phyloP scores from a whole-genome alignment of 2,113 vertebrate species.

The Lepus timidus region DNA sequence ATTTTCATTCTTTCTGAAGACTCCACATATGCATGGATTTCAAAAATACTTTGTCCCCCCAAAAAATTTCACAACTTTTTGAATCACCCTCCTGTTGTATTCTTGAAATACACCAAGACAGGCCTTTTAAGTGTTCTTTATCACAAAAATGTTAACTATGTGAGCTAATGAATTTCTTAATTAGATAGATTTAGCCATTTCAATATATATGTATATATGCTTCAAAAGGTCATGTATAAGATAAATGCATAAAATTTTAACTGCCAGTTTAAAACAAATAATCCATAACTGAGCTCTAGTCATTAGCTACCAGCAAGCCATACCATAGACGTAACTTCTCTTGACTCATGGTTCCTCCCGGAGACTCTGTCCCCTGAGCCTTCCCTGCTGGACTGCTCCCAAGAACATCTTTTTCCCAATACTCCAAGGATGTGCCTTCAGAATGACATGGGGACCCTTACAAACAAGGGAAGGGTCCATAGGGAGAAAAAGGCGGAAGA shows the following conservation, averaged over 20 bases:
- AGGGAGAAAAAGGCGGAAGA: conserved; percentile 56
- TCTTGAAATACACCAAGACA: not conserved
- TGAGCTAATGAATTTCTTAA: not conserved
- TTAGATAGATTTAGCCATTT: not conserved
- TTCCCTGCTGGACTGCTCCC: conserved; percentile 68
- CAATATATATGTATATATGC: not conserved
- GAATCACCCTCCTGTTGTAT: no score
- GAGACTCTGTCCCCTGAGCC: conserved; percentile 61
- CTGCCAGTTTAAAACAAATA: conserved; percentile 36
- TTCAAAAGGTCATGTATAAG: not conserved
- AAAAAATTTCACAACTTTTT: no score
- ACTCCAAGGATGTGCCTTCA: conserved; percentile 65
- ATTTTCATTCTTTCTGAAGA: no score
- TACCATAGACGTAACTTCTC: conserved; percentile 18
- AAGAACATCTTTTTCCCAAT: conserved; percentile 64
- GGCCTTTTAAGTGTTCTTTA: not conserved
- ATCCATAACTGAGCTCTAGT: conserved; percentile 11
- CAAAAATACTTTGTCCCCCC: no score
- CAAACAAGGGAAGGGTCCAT: conserved; percentile 52
- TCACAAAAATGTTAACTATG: not conserved
- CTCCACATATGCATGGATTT: no score
- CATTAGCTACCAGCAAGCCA: conserved; percentile 44
- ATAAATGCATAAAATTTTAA: not conserved
- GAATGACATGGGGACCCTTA: conserved; percentile 65
- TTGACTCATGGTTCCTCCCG: conserved; percentile 22